These are phyloP conservation scores for Cyclophora albipunctata DNA, from an alignment of 2,888 invertebrate genomes.

Conservation along the genomic window DNA sequence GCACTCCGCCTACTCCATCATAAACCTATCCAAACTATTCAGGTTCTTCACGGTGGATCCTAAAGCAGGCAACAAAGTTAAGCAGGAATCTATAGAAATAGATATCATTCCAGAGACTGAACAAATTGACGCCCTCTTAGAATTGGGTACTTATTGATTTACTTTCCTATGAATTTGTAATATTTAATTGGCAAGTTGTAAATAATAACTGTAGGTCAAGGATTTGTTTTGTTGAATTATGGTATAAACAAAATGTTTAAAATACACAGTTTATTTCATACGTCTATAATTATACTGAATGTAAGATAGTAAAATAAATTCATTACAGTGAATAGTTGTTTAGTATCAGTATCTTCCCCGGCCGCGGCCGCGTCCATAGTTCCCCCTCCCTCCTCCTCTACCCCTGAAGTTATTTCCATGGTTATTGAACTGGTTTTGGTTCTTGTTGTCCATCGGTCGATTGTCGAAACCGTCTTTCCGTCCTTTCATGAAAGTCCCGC, in stretches of 20 bases:
- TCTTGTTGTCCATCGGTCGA: constrained; percentile 14
- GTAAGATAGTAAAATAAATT: not conserved
- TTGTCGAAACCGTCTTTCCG: constrained; percentile 27
- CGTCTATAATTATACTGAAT: too few species aligned
- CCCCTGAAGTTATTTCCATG: constrained; percentile 34
- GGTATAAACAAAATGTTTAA: too few species aligned
- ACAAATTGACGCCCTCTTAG: constrained; percentile 63
- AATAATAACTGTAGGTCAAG: too few species aligned
- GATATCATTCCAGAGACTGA: constrained; percentile 65
- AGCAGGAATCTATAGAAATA: constrained; percentile 52
- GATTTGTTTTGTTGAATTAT: too few species aligned
- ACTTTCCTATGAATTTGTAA: too few species aligned
- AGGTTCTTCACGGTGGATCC: constrained; percentile 57
- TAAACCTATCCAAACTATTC: constrained; percentile 77
- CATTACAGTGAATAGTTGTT: not conserved
- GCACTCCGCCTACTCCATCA: constrained; percentile 80
- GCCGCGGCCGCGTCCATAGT: constrained; percentile 36
- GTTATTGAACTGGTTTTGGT: constrained; percentile 28
- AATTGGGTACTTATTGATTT: constrained; percentile 52
- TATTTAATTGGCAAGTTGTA: too few species aligned
- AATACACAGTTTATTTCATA: too few species aligned
- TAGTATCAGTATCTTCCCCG: constrained; percentile 25
- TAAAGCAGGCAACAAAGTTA: constrained; percentile 37
- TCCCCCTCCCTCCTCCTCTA: constrained; percentile 32
- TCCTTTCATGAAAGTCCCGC: constrained; percentile 38